Evolutionary conservation across 2,797 vertebrate species (phyloP), one percentile per base, ranked within the genome.

Genomic region (Myotis vivesi): DNA sequence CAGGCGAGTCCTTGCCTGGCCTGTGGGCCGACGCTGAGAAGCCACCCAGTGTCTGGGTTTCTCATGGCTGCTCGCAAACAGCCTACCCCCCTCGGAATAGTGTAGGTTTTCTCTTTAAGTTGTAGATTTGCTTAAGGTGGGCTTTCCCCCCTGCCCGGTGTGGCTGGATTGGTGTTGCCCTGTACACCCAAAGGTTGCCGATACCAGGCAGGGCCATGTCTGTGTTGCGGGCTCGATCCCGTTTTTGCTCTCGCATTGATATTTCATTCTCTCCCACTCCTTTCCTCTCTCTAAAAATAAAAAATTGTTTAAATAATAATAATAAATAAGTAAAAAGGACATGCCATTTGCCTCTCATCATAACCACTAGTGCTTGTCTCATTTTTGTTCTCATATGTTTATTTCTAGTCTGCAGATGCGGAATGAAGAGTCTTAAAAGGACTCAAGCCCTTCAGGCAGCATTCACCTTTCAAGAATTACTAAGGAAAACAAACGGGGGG

Each of bases 61-160:
- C 59, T 80, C 49, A 30, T 20, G 59, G 10, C 51, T 80, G 64
- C 64, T 83, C 4, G 79, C 59, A 68, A 93, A 77, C 15, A 41
- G 2, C 25, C 8, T 28, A 44, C n/a, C 44, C n/a, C 59, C 13
- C 44, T 83, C 75, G 87, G 44, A 92, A 77, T 51, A 79, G 11
- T 51, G 38, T 53, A 25, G 38, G 28, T 5, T 13, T 38, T 62
- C 91, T 38, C 46, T 53, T n/a, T 55, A 72, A 83, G 59, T 94
- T 95, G 73, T 2, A 69, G n/a, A 59, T 92, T 94, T 95, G 49
- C 69, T 89, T 87, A 76, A 86, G 79, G n/a, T 71, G 5, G 66
- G 20, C 1, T 91, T 80, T 85, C 15, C 28, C 5, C 17, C 9
- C 73, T 30, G 46, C 10, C 30, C 49, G 6, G 44, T 49, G 8